Percentiles rank a stretch among this genome's conserved stretches.
Conservation (phyloP, 2,113 vertebrate genomes). For the Spheniscus mendiculus region DNA sequence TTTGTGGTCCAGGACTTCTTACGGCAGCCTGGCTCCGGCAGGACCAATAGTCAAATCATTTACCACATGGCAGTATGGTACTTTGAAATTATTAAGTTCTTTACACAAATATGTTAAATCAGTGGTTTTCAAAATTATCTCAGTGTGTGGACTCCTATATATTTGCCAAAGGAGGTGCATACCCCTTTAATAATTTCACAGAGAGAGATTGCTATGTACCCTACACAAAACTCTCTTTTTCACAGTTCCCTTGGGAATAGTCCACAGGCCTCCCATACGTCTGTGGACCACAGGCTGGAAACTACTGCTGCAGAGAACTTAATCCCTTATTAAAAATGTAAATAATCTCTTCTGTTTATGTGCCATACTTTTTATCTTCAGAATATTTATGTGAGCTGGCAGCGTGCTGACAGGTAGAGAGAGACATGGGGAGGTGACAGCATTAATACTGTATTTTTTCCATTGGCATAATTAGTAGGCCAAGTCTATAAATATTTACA, state of each 20-base stretch:
- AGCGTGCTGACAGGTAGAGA: slow-evolving; percentile 39
- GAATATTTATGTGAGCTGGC: slow-evolving; percentile 50
- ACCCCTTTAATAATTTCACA: not conserved
- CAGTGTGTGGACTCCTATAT: not conserved
- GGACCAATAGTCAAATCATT: not conserved
- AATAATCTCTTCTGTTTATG: slow-evolving; percentile 43
- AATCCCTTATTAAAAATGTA: slow-evolving; percentile 54
- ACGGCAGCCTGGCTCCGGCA: not conserved
- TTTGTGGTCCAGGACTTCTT: not conserved
- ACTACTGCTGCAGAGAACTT: not conserved
- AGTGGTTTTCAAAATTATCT: not conserved
- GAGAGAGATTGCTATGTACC: not conserved
- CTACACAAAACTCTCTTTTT: not conserved
- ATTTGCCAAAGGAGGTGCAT: not conserved
- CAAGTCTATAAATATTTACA: slow-evolving; percentile 71
- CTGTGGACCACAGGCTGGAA: slow-evolving; percentile 3
- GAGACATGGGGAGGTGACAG: not conserved
- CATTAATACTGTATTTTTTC: slow-evolving; percentile 32
- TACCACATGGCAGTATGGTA: not conserved
- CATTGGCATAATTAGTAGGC: slow-evolving; percentile 62
- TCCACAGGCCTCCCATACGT: not conserved
- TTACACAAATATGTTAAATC: not conserved
- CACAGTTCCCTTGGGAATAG: not conserved
- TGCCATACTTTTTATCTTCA: slow-evolving; percentile 30
- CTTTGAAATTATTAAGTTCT: not conserved